These are phyloP conservation scores for Neofelis nebulosa DNA, from an alignment of 2,113 vertebrate genomes.

Conservation along the genomic window DNA sequence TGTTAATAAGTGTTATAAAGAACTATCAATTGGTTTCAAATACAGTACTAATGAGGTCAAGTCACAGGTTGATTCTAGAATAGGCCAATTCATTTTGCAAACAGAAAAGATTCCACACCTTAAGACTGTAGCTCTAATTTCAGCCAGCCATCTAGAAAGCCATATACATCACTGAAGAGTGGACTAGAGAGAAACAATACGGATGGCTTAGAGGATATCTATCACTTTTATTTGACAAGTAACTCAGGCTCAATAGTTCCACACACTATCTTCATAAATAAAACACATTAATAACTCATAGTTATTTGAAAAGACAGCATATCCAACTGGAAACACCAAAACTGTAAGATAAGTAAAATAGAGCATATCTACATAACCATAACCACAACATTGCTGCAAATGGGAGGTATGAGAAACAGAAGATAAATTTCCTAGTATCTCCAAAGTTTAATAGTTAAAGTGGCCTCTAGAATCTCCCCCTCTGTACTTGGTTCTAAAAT, in stretches of 20 bases:
- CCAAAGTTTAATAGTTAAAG: not conserved
- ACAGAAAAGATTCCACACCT: not conserved
- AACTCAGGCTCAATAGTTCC: not conserved
- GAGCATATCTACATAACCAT: not conserved
- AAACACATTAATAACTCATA: not conserved
- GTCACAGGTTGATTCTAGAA: conserved; percentile 1
- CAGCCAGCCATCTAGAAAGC: not conserved
- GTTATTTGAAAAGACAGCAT: not conserved
- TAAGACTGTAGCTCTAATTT: not conserved
- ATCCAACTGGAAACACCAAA: not conserved
- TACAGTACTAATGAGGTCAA: not conserved
- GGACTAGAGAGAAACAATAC: not conserved
- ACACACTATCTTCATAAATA: not conserved
- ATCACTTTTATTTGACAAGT: not conserved
- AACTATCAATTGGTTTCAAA: conserved; percentile 10
- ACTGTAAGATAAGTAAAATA: not conserved
- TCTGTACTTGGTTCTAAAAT: not conserved
- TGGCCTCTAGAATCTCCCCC: not conserved
- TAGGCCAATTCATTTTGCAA: not conserved
- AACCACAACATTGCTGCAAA: not conserved
- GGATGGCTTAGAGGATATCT: not conserved
- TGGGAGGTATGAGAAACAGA: not conserved
- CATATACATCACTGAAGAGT: not conserved
- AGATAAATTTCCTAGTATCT: not conserved
- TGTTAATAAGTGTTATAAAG: not conserved